These are phyloP conservation scores for Elmis aenea DNA, from an alignment of 2,888 invertebrate genomes.

Conservation along the genomic window DNA sequence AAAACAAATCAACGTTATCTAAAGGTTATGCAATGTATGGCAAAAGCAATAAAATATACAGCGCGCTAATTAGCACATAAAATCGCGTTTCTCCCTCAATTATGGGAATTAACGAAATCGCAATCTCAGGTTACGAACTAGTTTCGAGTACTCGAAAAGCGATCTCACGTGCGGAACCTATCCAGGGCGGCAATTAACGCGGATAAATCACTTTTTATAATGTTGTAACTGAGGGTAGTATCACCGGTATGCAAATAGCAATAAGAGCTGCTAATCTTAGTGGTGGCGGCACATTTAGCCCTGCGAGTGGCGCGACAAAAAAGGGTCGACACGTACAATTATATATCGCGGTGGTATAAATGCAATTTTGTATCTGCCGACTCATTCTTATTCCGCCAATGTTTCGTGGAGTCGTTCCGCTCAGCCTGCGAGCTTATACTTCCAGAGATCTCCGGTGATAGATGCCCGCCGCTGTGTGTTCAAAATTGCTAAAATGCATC, in stretches of 20 bases:
- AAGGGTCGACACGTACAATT: slow-evolving; percentile 22
- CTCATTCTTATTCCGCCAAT: slow-evolving; percentile 39
- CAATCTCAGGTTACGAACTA: slow-evolving; percentile 14
- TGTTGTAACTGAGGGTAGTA: slow-evolving; percentile 21
- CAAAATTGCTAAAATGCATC: slow-evolving; percentile 41
- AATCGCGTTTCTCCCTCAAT: slow-evolving; percentile 11
- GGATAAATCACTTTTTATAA: slow-evolving; percentile 30
- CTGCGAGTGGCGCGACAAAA: slow-evolving; percentile 12
- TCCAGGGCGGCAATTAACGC: slow-evolving; percentile 25
- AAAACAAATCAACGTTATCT: slow-evolving; percentile 29
- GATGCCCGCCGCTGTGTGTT: slow-evolving; percentile 35
- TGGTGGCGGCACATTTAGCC: slow-evolving; percentile 14
- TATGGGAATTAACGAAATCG: slow-evolving; percentile 21
- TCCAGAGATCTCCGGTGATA: slow-evolving; percentile 37
- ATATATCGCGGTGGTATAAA: slow-evolving; percentile 29
- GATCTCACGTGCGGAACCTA: slow-evolving; percentile 21
- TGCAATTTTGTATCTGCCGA: slow-evolving; percentile 34
- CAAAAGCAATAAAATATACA: slow-evolving; percentile 17
- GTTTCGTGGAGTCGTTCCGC: slow-evolving; percentile 34
- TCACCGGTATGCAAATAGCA: slow-evolving; percentile 28
- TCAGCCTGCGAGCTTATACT: slow-evolving; percentile 37
- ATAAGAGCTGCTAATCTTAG: slow-evolving; percentile 16
- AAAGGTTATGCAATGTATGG: slow-evolving; percentile 14
- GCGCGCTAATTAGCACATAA: slow-evolving; percentile 14
- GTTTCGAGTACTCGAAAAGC: slow-evolving; percentile 16